Conservation (phyloP, 37 sponge, comb jelly and placozoan species). For the Hexactinellida sp. region DNA sequence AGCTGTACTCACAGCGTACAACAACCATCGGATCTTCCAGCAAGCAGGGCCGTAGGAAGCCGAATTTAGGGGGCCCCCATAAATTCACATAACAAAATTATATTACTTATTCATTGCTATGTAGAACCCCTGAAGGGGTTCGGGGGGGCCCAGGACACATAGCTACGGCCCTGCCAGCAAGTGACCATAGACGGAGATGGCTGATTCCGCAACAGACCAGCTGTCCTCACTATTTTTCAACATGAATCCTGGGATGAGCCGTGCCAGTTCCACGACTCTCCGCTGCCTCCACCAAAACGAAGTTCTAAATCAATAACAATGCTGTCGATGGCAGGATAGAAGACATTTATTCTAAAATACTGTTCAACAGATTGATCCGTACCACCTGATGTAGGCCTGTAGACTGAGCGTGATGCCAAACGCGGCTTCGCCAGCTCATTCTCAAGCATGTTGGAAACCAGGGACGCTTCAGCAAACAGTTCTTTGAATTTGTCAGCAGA, state of each 20-base stretch:
- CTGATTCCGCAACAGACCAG: slow-evolving; percentile 8
- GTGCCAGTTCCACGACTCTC: slow-evolving; percentile 9
- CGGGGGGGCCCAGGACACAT: no score
- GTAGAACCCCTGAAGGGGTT: no score
- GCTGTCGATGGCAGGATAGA: slow-evolving; percentile 12
- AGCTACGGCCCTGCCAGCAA: no score
- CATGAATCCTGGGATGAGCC: slow-evolving; percentile 1
- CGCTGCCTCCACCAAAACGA: slow-evolving; percentile 15
- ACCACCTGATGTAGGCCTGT: background rate
- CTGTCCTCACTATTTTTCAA: slow-evolving; percentile 14
- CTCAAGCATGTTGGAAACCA: background rate
- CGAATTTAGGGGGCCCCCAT: no score
- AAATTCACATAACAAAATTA: no score
- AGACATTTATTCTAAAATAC: slow-evolving; percentile 10
- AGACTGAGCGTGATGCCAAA: slow-evolving; percentile 18
- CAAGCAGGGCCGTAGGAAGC: no score
- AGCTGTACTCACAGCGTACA: background rate
- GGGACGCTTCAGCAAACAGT: slow-evolving; percentile 14
- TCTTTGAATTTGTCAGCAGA: background rate
- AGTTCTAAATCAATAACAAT: slow-evolving; percentile 4
- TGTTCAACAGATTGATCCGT: slow-evolving; percentile 12
- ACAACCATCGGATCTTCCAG: slow-evolving; percentile 13
- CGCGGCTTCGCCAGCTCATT: background rate
- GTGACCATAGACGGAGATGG: slow-evolving; percentile 4
- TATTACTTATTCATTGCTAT: no score